Percentiles rank a stretch among this genome's conserved stretches.
phyloP scores from a whole-genome alignment of 2,888 invertebrate species.

The Mythimna ferrago region DNA sequence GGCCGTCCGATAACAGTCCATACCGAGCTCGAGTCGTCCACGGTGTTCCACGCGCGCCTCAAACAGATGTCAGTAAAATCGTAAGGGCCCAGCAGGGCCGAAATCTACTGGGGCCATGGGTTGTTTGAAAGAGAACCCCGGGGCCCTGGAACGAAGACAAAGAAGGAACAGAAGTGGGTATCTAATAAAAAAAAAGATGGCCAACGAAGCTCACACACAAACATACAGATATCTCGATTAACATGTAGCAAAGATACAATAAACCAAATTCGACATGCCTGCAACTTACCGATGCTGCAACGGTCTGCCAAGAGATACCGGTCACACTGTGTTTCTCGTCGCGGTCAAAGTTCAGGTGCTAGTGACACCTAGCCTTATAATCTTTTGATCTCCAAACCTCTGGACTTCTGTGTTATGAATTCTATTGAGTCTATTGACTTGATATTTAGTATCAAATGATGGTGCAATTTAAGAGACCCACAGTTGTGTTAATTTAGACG shows the following conservation, averaged over 20 bases:
- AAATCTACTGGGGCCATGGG: no score
- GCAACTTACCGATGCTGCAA: constrained; percentile 6
- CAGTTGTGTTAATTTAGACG: background rate
- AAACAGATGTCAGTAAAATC: no score
- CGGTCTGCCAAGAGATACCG: constrained; percentile 3
- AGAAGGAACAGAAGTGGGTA: no score
- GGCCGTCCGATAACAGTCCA: no score
- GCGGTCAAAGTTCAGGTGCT: constrained; percentile 34
- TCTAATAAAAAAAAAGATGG: no score
- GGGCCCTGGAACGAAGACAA: no score
- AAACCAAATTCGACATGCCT: constrained; percentile 1
- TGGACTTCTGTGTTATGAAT: constrained; percentile 3
- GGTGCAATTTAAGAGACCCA: constrained; percentile 3
- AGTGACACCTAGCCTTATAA: constrained; percentile 19
- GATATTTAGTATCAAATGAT: background rate
- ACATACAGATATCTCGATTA: no score
- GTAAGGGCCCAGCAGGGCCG: no score
- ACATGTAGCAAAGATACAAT: background rate
- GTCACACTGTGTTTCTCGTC: constrained; percentile 4
- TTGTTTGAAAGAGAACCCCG: no score
- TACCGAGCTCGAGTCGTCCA: no score
- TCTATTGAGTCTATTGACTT: background rate
- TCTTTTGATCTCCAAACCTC: constrained; percentile 7
- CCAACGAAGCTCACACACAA: no score
- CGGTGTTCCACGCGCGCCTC: no score